Evolutionary conservation across 2,888 invertebrate genomes (phyloP), one percentile per base, ranked within the genome.

Genomic region (Agelastica alni): DNA sequence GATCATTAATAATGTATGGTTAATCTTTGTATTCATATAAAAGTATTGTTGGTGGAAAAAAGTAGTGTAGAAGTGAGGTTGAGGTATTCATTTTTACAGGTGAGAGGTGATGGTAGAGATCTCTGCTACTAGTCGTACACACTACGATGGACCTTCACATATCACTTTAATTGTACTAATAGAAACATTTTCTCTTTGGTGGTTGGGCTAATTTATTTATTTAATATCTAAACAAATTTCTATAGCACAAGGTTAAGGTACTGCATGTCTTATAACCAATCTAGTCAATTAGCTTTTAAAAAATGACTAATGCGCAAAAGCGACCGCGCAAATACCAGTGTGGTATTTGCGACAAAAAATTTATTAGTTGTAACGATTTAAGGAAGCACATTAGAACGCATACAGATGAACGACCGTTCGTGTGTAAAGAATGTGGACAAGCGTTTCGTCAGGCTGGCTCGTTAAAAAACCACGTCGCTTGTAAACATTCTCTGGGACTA

Each of bases 311-410:
- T 75, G 78, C 71, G 70, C 75, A 70, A 76, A 68, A 69, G 41
- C 71, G 72, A 56, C 55, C 66, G 44, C 78, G 80, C 51, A 77
- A 77, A 45, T 79, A 80, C 64, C 70, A 77, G 55, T 89, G 89
- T 75, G 80, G 81, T 49, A 76, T 83, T 52, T 89, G 89, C 68
- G 72, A 80, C 2, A 87, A 85, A 75, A 77, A 77, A 34, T 89
- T 88, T 70, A 78, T 80, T 43, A 82, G 81, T 45, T 83, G 83
- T 62, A 83, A 85, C 57, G 85, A 87, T 66, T 75, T 90, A 54
- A 80, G 82, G 37, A 85, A 87, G 66, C 90, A 90, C 70, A 78
- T 83, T 58, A 80, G 84, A 45, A 79, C 82, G 16, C 89, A 90
- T 70, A 81, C 85, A 0, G 81, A 85, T 58, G 79, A 85, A 62